Conservation (phyloP, 2,797 vertebrate genomes). For the Orestias chungarensis region DNA sequence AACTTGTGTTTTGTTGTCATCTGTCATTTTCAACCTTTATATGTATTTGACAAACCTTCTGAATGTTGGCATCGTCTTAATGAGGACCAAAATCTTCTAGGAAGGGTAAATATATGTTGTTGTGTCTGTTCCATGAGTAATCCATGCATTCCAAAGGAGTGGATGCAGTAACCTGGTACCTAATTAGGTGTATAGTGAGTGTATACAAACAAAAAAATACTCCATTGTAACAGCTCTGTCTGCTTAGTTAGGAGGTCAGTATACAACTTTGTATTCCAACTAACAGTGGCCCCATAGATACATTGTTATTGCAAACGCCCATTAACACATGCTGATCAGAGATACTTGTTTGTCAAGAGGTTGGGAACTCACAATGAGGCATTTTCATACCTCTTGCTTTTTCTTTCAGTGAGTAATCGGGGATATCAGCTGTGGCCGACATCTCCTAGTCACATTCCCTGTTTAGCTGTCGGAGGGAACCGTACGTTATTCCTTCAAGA, state of each 20-base stretch:
- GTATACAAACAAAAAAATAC: not conserved
- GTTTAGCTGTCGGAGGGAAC: not conserved
- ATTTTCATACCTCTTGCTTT: conserved; percentile 18
- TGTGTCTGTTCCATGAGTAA: not conserved
- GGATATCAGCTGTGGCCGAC: conserved; percentile 22
- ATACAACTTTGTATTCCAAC: not conserved
- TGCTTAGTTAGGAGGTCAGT: not conserved
- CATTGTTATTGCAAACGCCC: not conserved
- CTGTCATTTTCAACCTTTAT: not conserved
- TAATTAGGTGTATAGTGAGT: not conserved
- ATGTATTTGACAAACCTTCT: not conserved
- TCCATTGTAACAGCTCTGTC: not conserved
- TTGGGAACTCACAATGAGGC: conserved; percentile 16
- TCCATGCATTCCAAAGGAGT: not conserved
- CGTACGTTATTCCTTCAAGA: conserved; percentile 20
- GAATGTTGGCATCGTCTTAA: not conserved
- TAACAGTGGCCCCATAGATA: not conserved
- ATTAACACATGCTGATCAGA: conserved; percentile 11
- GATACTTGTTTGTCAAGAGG: conserved; percentile 31
- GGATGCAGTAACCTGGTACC: not conserved
- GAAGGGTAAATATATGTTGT: not conserved
- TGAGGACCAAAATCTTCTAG: not conserved
- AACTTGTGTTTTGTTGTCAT: not conserved
- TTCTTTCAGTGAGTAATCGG: conserved; percentile 25
- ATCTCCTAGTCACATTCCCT: conserved; percentile 12